Evolutionary conservation across 2,113 vertebrate genomes (phyloP), one percentile per base, ranked within the genome.

Genomic region (Petrocephalus zakoni): DNA sequence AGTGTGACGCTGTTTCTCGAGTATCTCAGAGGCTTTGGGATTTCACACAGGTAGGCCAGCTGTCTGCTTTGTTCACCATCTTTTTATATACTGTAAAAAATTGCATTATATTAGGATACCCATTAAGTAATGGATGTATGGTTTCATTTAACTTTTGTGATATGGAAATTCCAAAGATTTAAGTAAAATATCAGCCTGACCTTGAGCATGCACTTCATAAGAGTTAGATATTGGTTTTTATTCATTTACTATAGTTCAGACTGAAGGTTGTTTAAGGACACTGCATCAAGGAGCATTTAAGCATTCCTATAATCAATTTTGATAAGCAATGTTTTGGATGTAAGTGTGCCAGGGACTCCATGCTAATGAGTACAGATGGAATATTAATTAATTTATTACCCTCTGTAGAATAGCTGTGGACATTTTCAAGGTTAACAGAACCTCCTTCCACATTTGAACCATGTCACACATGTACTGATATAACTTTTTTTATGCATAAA

Each of bases 11-110:
- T 0, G 95, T 98, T 51, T 93, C 96, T 11, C 95, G 97, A 90
- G 93, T 94, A 0, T 95, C 97, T 0, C 98, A 99, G 93, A 95
- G 96, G 88, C 96, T 99, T 83, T 99, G 98, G 98, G 98, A 99
- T 93, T 99, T 99, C 89, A 99, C 97, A 51, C 98, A 99, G 97
- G 98, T 87, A 61, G 47, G 49, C 15, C 53, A 72, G 0, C 5
- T 0, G 75, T 17, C 2, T 47, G 42, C 9, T 42, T 5, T 22
- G 5, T 82, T 85, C 81, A 7, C 25, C 8, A 22, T 3, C 7
- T 21, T 55, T 10, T 55, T 2, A 19, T 52, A 85, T 25, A 52
- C 42, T 15, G 75, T 1, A 86, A 19, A 21, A 34, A 21, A 19
- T 4, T 86, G 84, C 11, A 86, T 53, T 86, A n/a, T 51, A n/a